These are phyloP conservation scores for Chiloscyllium punctatum DNA, from an alignment of 2,797 vertebrate genomes.

Conservation along the genomic window DNA sequence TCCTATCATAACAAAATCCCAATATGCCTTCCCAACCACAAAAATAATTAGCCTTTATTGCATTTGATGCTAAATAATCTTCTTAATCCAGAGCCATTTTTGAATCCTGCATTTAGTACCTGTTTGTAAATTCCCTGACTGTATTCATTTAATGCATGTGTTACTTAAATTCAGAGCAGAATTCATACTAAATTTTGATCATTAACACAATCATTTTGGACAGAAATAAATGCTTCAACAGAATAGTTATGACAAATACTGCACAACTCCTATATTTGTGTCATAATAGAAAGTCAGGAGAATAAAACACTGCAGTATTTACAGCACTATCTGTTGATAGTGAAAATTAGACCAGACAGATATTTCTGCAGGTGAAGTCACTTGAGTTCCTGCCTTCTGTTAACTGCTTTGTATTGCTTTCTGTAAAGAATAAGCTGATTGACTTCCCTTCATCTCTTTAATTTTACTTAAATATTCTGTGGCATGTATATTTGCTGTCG, in stretches of 20 bases:
- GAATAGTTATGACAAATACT: constrained; percentile 13
- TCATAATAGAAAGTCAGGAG: constrained; percentile 31
- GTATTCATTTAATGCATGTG: not conserved
- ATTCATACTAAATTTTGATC: not conserved
- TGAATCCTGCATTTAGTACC: not conserved
- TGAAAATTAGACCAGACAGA: constrained; percentile 17
- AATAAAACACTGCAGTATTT: constrained; percentile 31
- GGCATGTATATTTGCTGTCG: not conserved
- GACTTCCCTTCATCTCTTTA: not conserved
- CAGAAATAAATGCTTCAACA: not conserved
- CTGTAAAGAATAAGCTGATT: not conserved
- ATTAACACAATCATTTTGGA: not conserved
- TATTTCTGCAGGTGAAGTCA: not conserved
- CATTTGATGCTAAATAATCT: not conserved
- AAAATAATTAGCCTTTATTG: not conserved
- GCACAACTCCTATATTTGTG: constrained; percentile 19
- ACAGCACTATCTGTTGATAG: constrained; percentile 30
- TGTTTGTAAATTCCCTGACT: not conserved
- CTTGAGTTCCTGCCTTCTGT: not conserved
- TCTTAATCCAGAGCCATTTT: not conserved
- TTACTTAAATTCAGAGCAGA: not conserved
- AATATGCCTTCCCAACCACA: not conserved
- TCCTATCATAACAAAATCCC: not conserved
- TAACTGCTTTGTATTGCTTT: not conserved
- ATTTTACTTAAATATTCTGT: not conserved